Conservation (phyloP, 2,888 invertebrate genomes). For the Amphipyra berbera region DNA sequence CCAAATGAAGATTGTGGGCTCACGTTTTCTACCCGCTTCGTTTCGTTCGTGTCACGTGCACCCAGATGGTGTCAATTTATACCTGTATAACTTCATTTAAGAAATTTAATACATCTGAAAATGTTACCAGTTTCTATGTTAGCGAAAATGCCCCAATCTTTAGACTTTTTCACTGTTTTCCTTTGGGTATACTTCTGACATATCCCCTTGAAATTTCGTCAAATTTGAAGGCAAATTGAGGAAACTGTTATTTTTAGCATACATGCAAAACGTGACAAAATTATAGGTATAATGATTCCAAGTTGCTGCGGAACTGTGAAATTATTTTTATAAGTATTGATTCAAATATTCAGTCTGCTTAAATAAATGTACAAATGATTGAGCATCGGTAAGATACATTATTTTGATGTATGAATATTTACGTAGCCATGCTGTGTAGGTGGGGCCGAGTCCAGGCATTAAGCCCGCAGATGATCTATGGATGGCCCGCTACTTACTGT, state of each 20-base stretch:
- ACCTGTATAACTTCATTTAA: too few species aligned
- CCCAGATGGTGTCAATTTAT: constrained; percentile 6
- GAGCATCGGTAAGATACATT: constrained; percentile 14
- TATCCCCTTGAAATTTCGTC: too few species aligned
- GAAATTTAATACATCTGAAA: too few species aligned
- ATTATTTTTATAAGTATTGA: neutral
- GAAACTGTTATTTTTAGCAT: neutral
- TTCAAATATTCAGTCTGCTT: too few species aligned
- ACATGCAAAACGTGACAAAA: constrained; percentile 14
- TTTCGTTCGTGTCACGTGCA: constrained; percentile 22
- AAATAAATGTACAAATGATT: constrained; percentile 8
- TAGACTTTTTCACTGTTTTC: too few species aligned
- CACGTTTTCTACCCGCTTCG: constrained; percentile 14
- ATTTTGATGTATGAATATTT: constrained; percentile 10
- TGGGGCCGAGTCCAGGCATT: constrained; percentile 97
- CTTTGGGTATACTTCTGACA: too few species aligned
- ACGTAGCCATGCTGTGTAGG: constrained; percentile 79
- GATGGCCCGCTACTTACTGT: constrained; percentile 95
- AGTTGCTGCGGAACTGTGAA: neutral
- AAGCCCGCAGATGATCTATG: constrained; percentile 95
- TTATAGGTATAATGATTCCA: constrained; percentile 2
- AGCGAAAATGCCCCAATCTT: too few species aligned
- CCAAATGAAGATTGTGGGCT: constrained; percentile 2
- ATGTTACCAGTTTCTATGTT: too few species aligned
- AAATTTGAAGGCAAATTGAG: too few species aligned